Conservation (phyloP, 2,113 vertebrate species). For the Rallus limicola region DNA sequence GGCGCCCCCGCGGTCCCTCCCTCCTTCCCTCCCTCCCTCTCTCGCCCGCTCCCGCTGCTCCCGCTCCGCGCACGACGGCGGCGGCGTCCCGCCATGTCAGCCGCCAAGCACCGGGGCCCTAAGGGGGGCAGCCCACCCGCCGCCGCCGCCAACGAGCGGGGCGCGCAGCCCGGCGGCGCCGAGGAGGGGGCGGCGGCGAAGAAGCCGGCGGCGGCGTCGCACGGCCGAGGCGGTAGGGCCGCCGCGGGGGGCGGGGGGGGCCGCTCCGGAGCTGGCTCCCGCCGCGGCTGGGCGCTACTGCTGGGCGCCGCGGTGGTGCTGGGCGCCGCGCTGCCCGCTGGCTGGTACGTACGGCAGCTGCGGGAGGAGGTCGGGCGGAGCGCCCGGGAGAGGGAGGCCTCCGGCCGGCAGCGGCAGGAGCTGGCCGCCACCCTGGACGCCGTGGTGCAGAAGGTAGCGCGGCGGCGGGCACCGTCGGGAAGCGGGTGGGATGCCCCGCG, state of each 20-base stretch:
- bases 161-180: conserved; percentile 61
- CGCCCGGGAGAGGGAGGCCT: conserved; percentile 67
- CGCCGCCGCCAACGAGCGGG: conserved; percentile 68
- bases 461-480: neutral
- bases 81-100: neutral
- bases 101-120: neutral
- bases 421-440: conserved; percentile 63
- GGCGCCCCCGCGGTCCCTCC: conserved; percentile 56
- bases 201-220: conserved; percentile 42
- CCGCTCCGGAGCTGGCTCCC: conserved; percentile 14
- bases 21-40: neutral
- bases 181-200: conserved; percentile 65
- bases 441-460: conserved; percentile 72
- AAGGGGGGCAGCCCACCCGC: conserved; percentile 53
- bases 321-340: conserved; percentile 61
- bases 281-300: conserved; percentile 43
- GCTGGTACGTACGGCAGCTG: conserved; percentile 71
- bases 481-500: neutral
- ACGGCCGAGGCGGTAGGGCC: conserved; percentile 47
- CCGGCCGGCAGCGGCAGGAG: conserved; percentile 64
- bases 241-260: neutral
- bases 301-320: conserved; percentile 60
- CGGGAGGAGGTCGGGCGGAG: conserved; percentile 72
- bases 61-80: neutral
- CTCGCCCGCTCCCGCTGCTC: neutral